Evolutionary conservation across 2,797 vertebrate species (phyloP).

Genomic region (Potorous gilbertii): DNA sequence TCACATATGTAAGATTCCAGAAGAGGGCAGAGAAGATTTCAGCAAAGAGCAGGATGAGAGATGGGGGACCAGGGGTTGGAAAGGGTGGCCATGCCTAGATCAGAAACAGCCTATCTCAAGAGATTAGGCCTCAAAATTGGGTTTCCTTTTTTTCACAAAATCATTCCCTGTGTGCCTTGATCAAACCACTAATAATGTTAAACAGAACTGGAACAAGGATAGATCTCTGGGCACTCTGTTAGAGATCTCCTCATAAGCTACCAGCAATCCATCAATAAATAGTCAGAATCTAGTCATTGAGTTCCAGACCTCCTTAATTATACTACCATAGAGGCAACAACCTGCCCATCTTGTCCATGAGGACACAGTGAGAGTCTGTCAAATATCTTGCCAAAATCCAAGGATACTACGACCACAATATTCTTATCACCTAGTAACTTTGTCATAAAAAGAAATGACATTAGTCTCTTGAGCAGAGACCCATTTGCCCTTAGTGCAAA

Average conservation of each 20-base stretch:
- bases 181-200: not conserved
- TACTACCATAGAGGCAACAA: not conserved
- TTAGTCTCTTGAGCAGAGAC: not conserved
- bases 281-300: not conserved
- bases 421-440: not conserved
- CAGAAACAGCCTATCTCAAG: not conserved
- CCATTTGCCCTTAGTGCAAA: not conserved
- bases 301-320: not conserved
- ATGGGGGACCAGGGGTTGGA: not conserved
- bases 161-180: not conserved
- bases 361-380: not conserved
- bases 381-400: not conserved
- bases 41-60: not conserved
- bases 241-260: not conserved
- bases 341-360: not conserved
- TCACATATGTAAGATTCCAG: not conserved
- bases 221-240: not conserved
- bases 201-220: not conserved
- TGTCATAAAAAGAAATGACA: not conserved
- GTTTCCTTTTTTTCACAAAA: not conserved
- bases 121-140: not conserved
- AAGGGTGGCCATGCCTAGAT: not conserved
- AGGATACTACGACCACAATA: not conserved
- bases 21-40: not conserved
- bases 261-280: not conserved